These are phyloP conservation scores for Eristalinus sepulchralis DNA, from an alignment of 2,888 invertebrate genomes.

Conservation along the genomic window DNA sequence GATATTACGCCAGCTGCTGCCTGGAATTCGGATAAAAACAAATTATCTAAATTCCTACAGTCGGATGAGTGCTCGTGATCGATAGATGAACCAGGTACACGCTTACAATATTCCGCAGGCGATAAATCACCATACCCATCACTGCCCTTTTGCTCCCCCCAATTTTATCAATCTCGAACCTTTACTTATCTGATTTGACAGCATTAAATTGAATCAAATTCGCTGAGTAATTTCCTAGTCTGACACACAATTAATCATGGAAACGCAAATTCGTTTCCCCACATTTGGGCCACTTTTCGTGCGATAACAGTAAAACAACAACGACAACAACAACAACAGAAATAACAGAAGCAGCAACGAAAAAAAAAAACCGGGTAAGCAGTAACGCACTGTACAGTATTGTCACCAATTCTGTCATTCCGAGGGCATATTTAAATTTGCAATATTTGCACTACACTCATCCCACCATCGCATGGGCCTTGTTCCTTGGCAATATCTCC, in stretches of 20 bases:
- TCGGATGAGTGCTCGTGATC: neutral
- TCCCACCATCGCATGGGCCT: slow-evolving; percentile 2
- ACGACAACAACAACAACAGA: neutral
- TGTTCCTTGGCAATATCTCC: slow-evolving; percentile 4
- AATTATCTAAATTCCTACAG: neutral
- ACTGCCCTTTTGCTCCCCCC: neutral
- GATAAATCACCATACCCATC: neutral
- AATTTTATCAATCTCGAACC: neutral
- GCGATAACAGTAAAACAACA: neutral
- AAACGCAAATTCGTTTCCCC: slow-evolving; percentile 34
- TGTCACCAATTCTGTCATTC: slow-evolving; percentile 41
- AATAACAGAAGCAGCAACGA: neutral
- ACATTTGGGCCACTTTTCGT: slow-evolving; percentile 13
- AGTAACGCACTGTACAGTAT: slow-evolving; percentile 46
- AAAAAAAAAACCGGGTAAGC: slow-evolving; percentile 46
- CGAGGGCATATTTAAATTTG: neutral
- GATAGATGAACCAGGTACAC: neutral
- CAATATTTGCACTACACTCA: slow-evolving; percentile 19
- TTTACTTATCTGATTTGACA: slow-evolving; percentile 8
- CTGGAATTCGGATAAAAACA: neutral
- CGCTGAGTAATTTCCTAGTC: slow-evolving; percentile 57
- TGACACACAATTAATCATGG: slow-evolving; percentile 51
- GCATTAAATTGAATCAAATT: slow-evolving; percentile 45
- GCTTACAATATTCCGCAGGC: neutral
- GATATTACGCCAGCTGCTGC: neutral